phyloP scores from a whole-genome alignment of 1,140 invertebrate species.

The Idris sp. region DNA sequence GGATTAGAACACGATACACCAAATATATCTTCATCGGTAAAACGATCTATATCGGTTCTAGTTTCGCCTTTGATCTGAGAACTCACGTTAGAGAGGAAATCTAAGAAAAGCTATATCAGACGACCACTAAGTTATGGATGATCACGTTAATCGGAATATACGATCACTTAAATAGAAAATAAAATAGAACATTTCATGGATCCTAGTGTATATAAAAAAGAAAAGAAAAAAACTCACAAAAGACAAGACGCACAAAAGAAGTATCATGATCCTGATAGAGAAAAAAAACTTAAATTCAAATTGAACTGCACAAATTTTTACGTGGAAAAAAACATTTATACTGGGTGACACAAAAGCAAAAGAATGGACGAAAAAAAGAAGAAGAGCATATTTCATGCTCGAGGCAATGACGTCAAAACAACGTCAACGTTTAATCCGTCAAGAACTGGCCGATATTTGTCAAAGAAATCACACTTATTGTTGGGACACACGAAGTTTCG shows the following conservation, averaged over 20 bases:
- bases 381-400: slow-evolving; percentile 22
- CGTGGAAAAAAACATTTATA: slow-evolving; percentile 27
- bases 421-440: slow-evolving; percentile 52
- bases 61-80: slow-evolving; percentile 27
- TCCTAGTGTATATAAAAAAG: too few relatives aligned
- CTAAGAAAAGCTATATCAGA: slow-evolving; percentile 50
- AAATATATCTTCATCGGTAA: slow-evolving; percentile 49
- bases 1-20: slow-evolving; percentile 56
- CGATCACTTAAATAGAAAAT: slow-evolving; percentile 31
- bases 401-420: slow-evolving; percentile 52
- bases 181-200: slow-evolving; percentile 36
- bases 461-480: slow-evolving; percentile 43
- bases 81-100: slow-evolving; percentile 36
- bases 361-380: too few relatives aligned
- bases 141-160: slow-evolving; percentile 37
- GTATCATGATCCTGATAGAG: slow-evolving; percentile 28
- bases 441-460: slow-evolving; percentile 46
- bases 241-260: slow-evolving; percentile 20
- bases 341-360: slow-evolving; percentile 23
- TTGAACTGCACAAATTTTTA: slow-evolving; percentile 40
- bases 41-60: slow-evolving; percentile 35
- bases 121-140: slow-evolving; percentile 43
- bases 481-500: slow-evolving; percentile 11
- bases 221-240: slow-evolving; percentile 1
- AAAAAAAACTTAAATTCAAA: slow-evolving; percentile 19